These are phyloP conservation scores for Chroicocephalus ridibundus DNA, from an alignment of 2,113 vertebrate species.

Conservation along the genomic window DNA sequence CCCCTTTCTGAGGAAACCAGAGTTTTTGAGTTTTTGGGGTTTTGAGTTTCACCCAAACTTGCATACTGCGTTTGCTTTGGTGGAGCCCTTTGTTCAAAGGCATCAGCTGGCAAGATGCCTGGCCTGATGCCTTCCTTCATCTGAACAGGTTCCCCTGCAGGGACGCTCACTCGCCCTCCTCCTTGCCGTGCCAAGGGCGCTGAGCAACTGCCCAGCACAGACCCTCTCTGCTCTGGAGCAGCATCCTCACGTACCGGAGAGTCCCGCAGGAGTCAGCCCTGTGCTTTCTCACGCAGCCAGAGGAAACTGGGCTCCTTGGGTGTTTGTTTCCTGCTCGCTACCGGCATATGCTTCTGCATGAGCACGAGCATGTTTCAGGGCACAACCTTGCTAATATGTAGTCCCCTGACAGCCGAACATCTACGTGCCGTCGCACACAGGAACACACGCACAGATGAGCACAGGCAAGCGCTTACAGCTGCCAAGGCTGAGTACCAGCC, in stretches of 20 bases:
- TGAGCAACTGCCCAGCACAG: neutral
- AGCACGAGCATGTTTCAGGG: neutral
- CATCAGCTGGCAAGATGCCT: neutral
- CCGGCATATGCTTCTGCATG: neutral
- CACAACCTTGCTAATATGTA: neutral
- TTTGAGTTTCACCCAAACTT: neutral
- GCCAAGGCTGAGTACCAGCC: neutral
- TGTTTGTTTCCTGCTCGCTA: neutral
- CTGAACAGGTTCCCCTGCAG: neutral
- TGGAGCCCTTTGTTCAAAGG: neutral
- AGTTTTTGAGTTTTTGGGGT: neutral
- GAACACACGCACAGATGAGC: neutral
- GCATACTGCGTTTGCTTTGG: neutral
- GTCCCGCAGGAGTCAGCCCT: neutral
- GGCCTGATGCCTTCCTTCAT: neutral
- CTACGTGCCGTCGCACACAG: neutral
- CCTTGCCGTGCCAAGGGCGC: neutral
- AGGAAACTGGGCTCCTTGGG: neutral
- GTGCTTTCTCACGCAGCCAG: accelerated
- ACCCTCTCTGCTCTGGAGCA: accelerated
- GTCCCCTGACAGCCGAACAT: neutral
- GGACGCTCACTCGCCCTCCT: neutral
- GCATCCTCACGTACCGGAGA: accelerated
- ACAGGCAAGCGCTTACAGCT: neutral
- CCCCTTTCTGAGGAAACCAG: neutral